Conservation (phyloP, 2,888 invertebrate species). For the Trichogramma dendrolimi region DNA sequence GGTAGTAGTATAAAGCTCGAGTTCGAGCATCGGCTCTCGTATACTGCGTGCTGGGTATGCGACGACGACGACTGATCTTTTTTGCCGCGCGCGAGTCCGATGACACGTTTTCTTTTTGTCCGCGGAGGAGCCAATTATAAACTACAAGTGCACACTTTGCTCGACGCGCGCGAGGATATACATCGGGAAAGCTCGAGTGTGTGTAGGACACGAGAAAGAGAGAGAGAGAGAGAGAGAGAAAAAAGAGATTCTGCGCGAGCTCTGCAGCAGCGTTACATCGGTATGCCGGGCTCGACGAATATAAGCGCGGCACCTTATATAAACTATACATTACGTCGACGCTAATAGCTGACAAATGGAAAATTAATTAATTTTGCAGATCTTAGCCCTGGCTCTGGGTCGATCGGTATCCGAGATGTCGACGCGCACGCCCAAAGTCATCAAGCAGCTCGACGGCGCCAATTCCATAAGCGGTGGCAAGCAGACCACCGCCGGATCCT, state of each 20-base stretch:
- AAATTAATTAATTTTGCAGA: slow-evolving; percentile 34
- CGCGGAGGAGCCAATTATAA: slow-evolving; percentile 22
- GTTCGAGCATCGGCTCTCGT: no score
- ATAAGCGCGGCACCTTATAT: no score
- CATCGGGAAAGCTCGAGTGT: slow-evolving; percentile 3
- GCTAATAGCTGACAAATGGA: background rate
- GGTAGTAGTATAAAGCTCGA: no score
- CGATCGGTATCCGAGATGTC: slow-evolving; percentile 35
- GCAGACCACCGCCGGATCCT: slow-evolving; percentile 24
- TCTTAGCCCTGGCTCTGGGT: slow-evolving; percentile 44
- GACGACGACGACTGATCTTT: background rate
- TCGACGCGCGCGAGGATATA: background rate
- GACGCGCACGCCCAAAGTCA: slow-evolving; percentile 47
- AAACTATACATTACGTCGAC: background rate
- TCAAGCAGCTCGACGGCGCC: slow-evolving; percentile 33
- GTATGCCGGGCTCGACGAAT: no score
- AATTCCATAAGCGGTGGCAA: slow-evolving; percentile 34
- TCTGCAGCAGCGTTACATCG: background rate
- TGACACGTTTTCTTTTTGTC: slow-evolving; percentile 13
- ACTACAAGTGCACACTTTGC: slow-evolving; percentile 19
- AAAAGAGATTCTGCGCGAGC: background rate
- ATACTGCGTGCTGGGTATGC: background rate
- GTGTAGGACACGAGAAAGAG: background rate
- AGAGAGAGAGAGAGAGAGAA: slow-evolving; percentile 1
- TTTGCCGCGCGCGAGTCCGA: slow-evolving; percentile 11